These are phyloP conservation scores for Drosophila cognata DNA, from an alignment of 2,888 invertebrate genomes.

Conservation along the genomic window DNA sequence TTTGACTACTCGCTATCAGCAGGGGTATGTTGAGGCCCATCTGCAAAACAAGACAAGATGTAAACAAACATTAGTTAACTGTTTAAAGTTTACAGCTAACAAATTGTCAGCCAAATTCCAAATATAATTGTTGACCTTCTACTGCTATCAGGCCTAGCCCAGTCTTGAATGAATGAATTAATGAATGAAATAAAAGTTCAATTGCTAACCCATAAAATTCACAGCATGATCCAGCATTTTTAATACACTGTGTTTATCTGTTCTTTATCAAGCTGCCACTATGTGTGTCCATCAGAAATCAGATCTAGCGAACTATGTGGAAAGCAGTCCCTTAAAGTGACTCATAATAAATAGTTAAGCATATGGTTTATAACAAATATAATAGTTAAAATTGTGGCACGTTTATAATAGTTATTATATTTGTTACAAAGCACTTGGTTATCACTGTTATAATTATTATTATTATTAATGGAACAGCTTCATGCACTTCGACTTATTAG, in stretches of 20 bases:
- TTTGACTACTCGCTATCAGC: constrained; percentile 82
- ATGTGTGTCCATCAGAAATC: not conserved
- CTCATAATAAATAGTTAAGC: not conserved
- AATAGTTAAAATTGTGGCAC: not conserved
- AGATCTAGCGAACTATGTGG: not conserved
- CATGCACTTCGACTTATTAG: not conserved
- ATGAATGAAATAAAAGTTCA: not conserved
- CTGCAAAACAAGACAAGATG: constrained; percentile 57
- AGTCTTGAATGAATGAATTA: not conserved
- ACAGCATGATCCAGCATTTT: not conserved
- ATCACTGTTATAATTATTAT: not conserved
- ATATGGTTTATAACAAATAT: not conserved
- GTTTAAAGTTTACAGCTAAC: constrained; percentile 1
- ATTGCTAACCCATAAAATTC: not conserved
- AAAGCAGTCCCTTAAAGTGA: not conserved
- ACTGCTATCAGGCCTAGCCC: not conserved
- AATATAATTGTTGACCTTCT: not conserved
- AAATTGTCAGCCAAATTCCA: not conserved
- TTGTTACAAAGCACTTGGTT: not conserved
- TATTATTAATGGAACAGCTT: too few relatives aligned
- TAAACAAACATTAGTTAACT: not conserved
- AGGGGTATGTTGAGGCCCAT: constrained; percentile 83
- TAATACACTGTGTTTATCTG: not conserved
- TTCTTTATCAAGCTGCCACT: not conserved
- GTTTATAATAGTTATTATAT: not conserved